Percentiles rank a stretch among this genome's conserved stretches.
These are phyloP conservation scores for Netelia melanura DNA, from an alignment of 2,888 invertebrate genomes.

Conservation along the genomic window DNA sequence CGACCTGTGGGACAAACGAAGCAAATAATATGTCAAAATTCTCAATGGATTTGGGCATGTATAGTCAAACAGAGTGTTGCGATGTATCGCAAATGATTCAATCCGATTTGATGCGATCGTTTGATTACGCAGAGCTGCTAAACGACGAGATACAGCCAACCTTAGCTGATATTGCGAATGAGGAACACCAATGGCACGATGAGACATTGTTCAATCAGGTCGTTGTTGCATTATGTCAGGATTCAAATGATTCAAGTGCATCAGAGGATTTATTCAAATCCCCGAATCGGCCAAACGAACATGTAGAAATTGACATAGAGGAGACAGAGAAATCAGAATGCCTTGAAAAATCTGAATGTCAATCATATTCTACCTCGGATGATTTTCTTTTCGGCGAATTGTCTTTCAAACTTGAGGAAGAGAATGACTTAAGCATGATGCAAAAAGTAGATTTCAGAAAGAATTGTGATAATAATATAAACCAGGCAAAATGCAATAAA, in stretches of 20 bases:
- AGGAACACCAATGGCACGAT: slow-evolving; percentile 49
- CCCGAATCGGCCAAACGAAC: not conserved
- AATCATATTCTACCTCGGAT: slow-evolving; percentile 14
- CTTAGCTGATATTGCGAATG: not conserved
- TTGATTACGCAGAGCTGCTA: slow-evolving; percentile 13
- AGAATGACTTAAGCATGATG: slow-evolving; percentile 53
- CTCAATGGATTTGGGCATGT: slow-evolving; percentile 1
- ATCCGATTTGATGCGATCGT: slow-evolving; percentile 26
- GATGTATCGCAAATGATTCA: slow-evolving; percentile 59
- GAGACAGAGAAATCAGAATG: not conserved
- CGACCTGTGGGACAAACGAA: not conserved
- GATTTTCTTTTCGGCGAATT: slow-evolving; percentile 61
- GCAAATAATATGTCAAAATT: not conserved
- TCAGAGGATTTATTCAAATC: slow-evolving; percentile 17
- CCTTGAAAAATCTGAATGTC: not conserved
- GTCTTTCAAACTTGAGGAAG: slow-evolving; percentile 26
- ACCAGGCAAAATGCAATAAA: slow-evolving; percentile 25
- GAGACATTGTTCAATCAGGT: slow-evolving; percentile 54
- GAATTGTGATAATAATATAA: not conserved
- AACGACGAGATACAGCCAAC: not conserved
- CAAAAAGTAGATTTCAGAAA: not conserved
- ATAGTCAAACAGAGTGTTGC: slow-evolving; percentile 11
- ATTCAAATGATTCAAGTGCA: slow-evolving; percentile 12
- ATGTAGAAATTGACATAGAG: not conserved
- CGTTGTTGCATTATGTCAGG: slow-evolving; percentile 6